phyloP scores from a whole-genome alignment of 2,888 invertebrate species.

The Biston betularia region DNA sequence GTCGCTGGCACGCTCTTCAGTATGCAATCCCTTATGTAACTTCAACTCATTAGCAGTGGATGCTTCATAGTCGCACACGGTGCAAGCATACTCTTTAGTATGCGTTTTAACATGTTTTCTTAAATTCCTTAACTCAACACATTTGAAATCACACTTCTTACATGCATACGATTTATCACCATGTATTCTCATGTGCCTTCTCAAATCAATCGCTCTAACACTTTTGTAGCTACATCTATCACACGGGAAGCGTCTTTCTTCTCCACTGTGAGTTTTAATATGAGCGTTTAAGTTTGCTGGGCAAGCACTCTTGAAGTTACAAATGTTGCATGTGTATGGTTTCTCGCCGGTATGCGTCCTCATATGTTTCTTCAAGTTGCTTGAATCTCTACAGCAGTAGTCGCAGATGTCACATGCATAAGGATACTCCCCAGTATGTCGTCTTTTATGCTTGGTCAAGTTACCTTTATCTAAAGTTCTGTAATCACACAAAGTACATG shows the following conservation, averaged over 20 bases:
- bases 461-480: slow-evolving; percentile 29
- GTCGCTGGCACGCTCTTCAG: not conserved
- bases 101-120: slow-evolving; percentile 18
- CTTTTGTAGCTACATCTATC: slow-evolving; percentile 23
- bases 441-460: slow-evolving; percentile 25
- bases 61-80: slow-evolving; percentile 7
- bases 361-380: slow-evolving; percentile 30
- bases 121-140: slow-evolving; percentile 5
- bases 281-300: slow-evolving; percentile 27
- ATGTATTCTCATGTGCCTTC: slow-evolving; percentile 25
- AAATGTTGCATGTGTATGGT: slow-evolving; percentile 19
- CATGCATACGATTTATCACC: slow-evolving; percentile 11
- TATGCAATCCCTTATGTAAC: slow-evolving; percentile 11
- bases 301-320: slow-evolving; percentile 23
- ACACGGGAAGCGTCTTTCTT: slow-evolving; percentile 18
- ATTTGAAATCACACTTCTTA: slow-evolving; percentile 21
- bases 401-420: slow-evolving; percentile 22
- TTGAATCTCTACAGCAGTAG: slow-evolving; percentile 26
- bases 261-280: slow-evolving; percentile 19
- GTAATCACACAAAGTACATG: slow-evolving; percentile 18
- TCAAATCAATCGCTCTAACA: slow-evolving; percentile 23
- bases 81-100: slow-evolving; percentile 7
- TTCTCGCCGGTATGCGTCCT: slow-evolving; percentile 24
- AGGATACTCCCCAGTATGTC: slow-evolving; percentile 29
- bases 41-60: slow-evolving; percentile 1